Percentiles rank a stretch among this genome's conserved stretches.
Evolutionary conservation across 1,140 invertebrate species (phyloP).

Genomic region (Halotydeus destructor): DNA sequence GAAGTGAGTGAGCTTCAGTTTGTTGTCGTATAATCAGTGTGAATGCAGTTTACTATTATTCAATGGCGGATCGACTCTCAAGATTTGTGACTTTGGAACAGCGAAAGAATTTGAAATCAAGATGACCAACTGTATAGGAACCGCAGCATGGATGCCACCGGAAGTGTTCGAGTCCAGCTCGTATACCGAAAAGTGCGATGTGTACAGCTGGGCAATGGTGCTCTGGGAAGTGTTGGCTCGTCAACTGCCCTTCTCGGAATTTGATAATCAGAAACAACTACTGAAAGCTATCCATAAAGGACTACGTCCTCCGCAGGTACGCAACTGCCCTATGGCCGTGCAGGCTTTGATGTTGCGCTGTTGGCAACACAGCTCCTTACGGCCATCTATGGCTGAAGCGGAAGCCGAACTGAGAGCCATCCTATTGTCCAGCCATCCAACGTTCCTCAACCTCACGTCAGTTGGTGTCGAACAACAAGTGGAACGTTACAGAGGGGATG

Average conservation of each 20-base stretch:
- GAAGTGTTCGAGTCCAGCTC: slow-evolving; percentile 35
- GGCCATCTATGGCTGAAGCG: too few species aligned
- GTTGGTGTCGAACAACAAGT: too few species aligned
- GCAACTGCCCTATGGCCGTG: slow-evolving; percentile 63
- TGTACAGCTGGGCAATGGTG: slow-evolving; percentile 94
- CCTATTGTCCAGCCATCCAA: too few species aligned
- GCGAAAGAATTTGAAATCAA: slow-evolving; percentile 74
- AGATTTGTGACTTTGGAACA: slow-evolving; percentile 85
- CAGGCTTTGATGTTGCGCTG: slow-evolving; percentile 69
- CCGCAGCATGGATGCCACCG: slow-evolving; percentile 96
- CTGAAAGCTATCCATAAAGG: slow-evolving; percentile 76
- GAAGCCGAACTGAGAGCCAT: too few species aligned
- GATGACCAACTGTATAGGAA: slow-evolving; percentile 83
- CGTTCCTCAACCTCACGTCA: too few species aligned
- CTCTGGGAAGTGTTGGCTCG: slow-evolving; percentile 87
- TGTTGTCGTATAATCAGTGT: slow-evolving; percentile 1
- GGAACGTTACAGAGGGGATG: too few species aligned
- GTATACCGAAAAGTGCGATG: slow-evolving; percentile 96
- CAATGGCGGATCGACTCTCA: slow-evolving; percentile 60
- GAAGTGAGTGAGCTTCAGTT: slow-evolving; percentile 30
- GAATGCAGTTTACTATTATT: slow-evolving; percentile 50
- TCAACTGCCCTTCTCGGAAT: slow-evolving; percentile 71
- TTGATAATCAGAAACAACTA: slow-evolving; percentile 64
- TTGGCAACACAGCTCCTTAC: too few species aligned
- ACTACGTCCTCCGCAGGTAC: slow-evolving; percentile 57